Percentiles rank a stretch among this genome's conserved stretches.
Evolutionary conservation across 2,888 invertebrate genomes (phyloP).

Genomic region (Adelognathus sp.): DNA sequence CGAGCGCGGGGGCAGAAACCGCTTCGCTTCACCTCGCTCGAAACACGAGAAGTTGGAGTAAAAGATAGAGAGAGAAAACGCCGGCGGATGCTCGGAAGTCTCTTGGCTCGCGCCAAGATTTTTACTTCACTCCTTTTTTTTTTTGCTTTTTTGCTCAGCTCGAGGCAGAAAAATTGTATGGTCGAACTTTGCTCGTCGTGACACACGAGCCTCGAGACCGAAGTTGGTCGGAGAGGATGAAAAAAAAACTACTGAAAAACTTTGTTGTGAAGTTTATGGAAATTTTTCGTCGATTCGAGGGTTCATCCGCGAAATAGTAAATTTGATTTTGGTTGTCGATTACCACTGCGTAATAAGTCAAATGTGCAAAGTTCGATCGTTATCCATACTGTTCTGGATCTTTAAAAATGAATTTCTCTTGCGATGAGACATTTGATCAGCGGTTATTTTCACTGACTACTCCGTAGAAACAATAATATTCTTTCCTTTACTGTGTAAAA

Average conservation of each 20-base stretch:
- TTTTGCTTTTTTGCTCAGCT: not conserved
- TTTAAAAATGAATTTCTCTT: no score
- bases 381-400: no score
- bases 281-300: no score
- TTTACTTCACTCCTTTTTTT: not conserved
- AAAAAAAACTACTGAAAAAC: no score
- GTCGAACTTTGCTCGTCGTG: constrained; percentile 3
- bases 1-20: constrained; percentile 61
- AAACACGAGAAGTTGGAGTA: constrained; percentile 7
- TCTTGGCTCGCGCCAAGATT: not conserved
- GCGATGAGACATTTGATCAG: no score
- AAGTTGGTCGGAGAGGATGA: not conserved
- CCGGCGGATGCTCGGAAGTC: constrained; percentile 2
- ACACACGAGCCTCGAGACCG: constrained; percentile 32
- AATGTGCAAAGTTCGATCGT: no score
- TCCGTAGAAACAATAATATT: no score
- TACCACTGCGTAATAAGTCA: no score
- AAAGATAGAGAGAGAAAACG: not conserved
- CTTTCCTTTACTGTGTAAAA: no score
- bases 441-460: no score
- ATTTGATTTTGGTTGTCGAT: no score
- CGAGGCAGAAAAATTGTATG: not conserved
- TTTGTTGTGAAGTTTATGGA: not conserved
- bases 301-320: no score
- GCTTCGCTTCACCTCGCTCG: constrained; percentile 54